Conservation (phyloP, 2,113 vertebrate genomes). For the Daboia siamensis region DNA sequence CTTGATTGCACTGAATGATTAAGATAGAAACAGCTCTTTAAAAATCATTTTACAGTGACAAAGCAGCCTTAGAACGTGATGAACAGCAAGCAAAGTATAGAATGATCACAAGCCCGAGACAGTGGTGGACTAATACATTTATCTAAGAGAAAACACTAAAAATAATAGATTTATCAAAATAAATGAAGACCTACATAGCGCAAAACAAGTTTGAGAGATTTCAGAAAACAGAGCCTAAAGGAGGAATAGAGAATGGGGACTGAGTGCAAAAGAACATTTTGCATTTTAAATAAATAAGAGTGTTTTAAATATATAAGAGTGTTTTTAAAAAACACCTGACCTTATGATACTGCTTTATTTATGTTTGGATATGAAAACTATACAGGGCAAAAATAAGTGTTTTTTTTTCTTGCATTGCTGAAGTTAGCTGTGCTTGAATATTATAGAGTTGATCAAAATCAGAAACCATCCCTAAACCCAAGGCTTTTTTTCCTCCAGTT, state of each 20-base stretch:
- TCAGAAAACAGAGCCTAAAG: not conserved
- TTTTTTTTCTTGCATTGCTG: not conserved
- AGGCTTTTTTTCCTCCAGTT: not conserved
- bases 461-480: not conserved
- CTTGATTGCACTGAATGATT: constrained; percentile 49
- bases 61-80: constrained; percentile 29
- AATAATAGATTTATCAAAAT: constrained; percentile 46
- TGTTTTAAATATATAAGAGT: not conserved
- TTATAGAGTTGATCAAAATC: not conserved
- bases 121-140: constrained; percentile 49
- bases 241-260: not conserved
- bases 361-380: not conserved
- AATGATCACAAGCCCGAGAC: constrained; percentile 35
- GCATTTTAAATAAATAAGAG: not conserved
- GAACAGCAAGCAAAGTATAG: constrained; percentile 47
- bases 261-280: not conserved
- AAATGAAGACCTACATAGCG: constrained; percentile 21
- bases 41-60: constrained; percentile 54
- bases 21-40: constrained; percentile 51
- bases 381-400: not conserved
- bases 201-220: constrained; percentile 39
- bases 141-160: constrained; percentile 32
- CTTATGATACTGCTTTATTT: not conserved
- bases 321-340: not conserved
- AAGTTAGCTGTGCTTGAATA: not conserved